Evolutionary conservation across 2,113 vertebrate species (phyloP).

Genomic region (Tapirus terrestris): DNA sequence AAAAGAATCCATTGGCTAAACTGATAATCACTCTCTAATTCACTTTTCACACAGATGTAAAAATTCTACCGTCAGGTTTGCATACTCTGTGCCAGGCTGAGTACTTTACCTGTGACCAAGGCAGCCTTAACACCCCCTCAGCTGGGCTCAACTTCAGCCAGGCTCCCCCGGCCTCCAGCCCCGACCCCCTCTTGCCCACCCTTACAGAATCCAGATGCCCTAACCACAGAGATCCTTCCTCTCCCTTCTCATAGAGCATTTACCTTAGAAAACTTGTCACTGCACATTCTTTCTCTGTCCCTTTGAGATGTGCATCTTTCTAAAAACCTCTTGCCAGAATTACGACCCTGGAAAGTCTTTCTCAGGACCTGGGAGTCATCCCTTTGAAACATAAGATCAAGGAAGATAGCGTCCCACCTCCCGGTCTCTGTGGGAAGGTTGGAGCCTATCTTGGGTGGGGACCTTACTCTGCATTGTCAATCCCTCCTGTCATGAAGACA

Average conservation of each 20-base stretch:
- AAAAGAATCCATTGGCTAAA: too few relatives aligned
- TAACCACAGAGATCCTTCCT: not conserved
- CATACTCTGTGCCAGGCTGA: not conserved
- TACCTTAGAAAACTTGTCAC: not conserved
- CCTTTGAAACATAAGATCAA: not conserved
- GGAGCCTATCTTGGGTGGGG: rapidly evolving
- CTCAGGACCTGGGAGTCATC: not conserved
- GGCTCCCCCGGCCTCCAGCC: not conserved
- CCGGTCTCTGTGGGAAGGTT: not conserved
- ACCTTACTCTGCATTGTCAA: not conserved
- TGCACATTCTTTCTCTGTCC: not conserved
- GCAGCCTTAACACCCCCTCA: not conserved
- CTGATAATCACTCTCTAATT: not conserved
- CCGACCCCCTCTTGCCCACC: too few relatives aligned
- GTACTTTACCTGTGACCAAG: rapidly evolving
- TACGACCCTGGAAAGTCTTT: not conserved
- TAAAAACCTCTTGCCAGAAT: not conserved
- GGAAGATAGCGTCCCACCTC: not conserved
- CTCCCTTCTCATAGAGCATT: not conserved
- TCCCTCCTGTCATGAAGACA: too few relatives aligned
- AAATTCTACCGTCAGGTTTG: not conserved
- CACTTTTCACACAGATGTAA: not conserved
- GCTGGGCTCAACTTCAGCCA: too few relatives aligned
- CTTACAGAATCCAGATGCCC: not conserved
- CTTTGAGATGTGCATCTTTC: not conserved